These are phyloP conservation scores for Dascyllus trimaculatus DNA, from an alignment of 2,113 vertebrate genomes.

Conservation along the genomic window DNA sequence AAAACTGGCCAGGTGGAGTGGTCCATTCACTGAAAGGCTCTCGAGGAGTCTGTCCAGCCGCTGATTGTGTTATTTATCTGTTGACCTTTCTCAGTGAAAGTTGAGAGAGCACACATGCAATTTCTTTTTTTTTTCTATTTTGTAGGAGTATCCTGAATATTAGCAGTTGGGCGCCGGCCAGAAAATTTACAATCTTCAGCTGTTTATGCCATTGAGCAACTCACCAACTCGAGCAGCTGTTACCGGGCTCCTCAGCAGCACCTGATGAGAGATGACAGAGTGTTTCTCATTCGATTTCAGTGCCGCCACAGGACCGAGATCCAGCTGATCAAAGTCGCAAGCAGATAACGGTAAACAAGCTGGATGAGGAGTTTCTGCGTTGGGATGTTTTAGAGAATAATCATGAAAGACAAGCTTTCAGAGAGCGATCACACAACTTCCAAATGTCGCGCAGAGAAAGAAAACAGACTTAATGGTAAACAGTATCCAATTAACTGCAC, in stretches of 20 bases:
- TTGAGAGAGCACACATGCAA: constrained; percentile 18
- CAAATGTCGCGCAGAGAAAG: constrained; percentile 11
- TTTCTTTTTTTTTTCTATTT: constrained; percentile 17
- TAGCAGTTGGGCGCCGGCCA: constrained; percentile 24
- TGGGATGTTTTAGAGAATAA: constrained; percentile 30
- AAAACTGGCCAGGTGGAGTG: constrained; percentile 51
- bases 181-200: constrained; percentile 35
- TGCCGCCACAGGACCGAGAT: constrained; percentile 44
- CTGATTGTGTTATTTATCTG: constrained; percentile 37
- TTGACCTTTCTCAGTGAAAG: constrained; percentile 35
- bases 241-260: constrained; percentile 42
- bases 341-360: constrained; percentile 56
- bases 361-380: constrained; percentile 13
- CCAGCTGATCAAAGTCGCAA: constrained; percentile 58
- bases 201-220: constrained; percentile 27
- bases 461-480: constrained; percentile 49
- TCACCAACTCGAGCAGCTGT: constrained; percentile 32
- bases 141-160: constrained; percentile 15
- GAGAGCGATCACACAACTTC: constrained; percentile 14
- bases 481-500: constrained; percentile 63
- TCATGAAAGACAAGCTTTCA: constrained; percentile 33
- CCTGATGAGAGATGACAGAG: constrained; percentile 38
- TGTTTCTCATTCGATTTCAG: constrained; percentile 49
- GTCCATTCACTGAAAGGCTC: constrained; percentile 36
- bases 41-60: constrained; percentile 36